Evolutionary conservation across 2,113 vertebrate species (phyloP).

Genomic region (Mastomys natalensis): DNA sequence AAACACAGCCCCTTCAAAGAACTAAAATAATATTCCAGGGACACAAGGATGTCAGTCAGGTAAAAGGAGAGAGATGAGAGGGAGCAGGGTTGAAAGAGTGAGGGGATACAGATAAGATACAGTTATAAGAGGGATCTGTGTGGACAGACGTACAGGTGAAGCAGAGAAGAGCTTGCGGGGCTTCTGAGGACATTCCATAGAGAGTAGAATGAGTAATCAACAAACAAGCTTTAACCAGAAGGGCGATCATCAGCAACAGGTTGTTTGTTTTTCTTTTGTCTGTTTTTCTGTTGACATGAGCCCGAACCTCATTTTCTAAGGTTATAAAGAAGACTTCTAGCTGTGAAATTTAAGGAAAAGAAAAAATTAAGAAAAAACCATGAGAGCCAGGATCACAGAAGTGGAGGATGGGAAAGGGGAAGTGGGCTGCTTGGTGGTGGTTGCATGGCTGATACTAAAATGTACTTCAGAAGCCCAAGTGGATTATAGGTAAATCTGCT

Average conservation of each 20-base stretch:
- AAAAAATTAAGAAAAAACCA: no score
- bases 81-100: not conserved
- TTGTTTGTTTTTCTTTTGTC: not conserved
- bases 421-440: not conserved
- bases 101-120: accelerated
- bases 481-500: not conserved
- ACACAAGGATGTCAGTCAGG: not conserved
- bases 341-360: not conserved
- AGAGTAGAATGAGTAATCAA: not conserved
- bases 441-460: accelerated
- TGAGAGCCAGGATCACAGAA: not conserved
- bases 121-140: no score
- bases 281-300: not conserved
- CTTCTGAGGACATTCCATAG: not conserved
- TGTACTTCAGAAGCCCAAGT: not conserved
- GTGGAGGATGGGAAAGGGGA: no score
- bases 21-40: not conserved
- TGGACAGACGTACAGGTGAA: not conserved
- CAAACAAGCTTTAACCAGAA: not conserved
- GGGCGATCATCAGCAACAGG: not conserved
- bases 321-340: not conserved
- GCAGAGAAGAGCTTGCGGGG: not conserved
- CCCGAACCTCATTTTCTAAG: not conserved
- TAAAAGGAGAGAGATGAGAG: not conserved
- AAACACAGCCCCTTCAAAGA: not conserved